phyloP scores from a whole-genome alignment of 1,140 invertebrate genomes.

The Tetramorium simillimum region DNA sequence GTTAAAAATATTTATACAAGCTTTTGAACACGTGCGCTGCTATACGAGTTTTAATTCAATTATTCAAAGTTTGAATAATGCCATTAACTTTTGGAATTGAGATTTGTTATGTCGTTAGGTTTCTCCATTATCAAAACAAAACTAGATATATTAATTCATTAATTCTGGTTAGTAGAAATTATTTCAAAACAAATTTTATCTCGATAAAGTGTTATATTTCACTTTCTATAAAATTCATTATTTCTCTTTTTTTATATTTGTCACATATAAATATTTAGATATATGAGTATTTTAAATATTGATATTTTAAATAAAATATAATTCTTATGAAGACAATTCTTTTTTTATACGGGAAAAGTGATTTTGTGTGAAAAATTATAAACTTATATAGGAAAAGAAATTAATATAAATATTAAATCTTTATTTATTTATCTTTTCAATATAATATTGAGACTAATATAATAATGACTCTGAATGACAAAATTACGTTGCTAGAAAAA shows the following conservation, averaged over 20 bases:
- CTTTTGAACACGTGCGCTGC: background rate
- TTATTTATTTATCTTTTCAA: background rate
- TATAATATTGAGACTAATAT: background rate
- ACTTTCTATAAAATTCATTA: background rate
- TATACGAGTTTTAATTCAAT: background rate
- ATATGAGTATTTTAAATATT: background rate
- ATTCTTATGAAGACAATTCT: background rate
- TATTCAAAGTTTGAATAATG: no score
- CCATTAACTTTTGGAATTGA: background rate
- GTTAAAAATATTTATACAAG: constrained; percentile 7
- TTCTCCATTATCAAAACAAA: background rate
- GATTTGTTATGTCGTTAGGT: background rate
- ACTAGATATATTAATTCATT: background rate
- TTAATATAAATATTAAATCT: background rate
- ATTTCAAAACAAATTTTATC: background rate
- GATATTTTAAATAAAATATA: background rate
- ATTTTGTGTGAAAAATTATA: background rate
- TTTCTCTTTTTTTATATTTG: background rate
- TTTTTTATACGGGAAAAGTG: background rate
- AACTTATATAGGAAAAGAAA: background rate
- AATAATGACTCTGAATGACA: background rate
- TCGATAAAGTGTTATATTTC: background rate
- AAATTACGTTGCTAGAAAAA: no score
- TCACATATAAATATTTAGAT: background rate
- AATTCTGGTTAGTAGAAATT: background rate